Conservation (phyloP, 1,140 invertebrate species). For the Proctacanthus coquilletti region DNA sequence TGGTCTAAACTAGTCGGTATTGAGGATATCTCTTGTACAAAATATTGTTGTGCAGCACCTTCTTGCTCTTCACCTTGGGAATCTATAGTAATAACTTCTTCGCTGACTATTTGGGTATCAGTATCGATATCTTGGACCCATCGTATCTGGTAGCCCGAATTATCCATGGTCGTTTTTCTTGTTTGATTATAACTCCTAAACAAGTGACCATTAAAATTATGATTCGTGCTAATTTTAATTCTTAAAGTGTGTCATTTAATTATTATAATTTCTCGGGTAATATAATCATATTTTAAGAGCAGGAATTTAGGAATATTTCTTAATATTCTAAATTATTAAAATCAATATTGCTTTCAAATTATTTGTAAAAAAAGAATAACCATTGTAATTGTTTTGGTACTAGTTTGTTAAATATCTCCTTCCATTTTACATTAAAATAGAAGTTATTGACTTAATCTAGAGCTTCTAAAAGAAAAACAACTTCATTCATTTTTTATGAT, state of each 20-base stretch:
- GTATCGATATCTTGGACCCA: background rate
- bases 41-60: background rate
- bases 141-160: background rate
- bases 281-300: background rate
- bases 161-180: background rate
- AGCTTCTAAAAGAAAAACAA: too few species aligned
- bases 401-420: too few species aligned
- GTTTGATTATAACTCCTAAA: background rate
- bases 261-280: background rate
- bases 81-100: slow-evolving; percentile 1
- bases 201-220: background rate
- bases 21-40: slow-evolving; percentile 4
- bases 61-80: background rate
- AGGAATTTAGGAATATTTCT: too few species aligned
- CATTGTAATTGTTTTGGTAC: too few species aligned
- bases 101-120: background rate
- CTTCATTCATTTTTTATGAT: too few species aligned
- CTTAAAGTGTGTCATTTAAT: background rate
- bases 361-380: too few species aligned
- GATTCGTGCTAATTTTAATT: background rate
- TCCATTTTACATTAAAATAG: too few species aligned
- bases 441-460: too few species aligned
- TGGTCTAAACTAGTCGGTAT: slow-evolving; percentile 30
- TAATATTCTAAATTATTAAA: too few species aligned
- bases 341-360: too few species aligned